Conservation (phyloP, 2,113 vertebrate species). For the Crotalus helleri region DNA sequence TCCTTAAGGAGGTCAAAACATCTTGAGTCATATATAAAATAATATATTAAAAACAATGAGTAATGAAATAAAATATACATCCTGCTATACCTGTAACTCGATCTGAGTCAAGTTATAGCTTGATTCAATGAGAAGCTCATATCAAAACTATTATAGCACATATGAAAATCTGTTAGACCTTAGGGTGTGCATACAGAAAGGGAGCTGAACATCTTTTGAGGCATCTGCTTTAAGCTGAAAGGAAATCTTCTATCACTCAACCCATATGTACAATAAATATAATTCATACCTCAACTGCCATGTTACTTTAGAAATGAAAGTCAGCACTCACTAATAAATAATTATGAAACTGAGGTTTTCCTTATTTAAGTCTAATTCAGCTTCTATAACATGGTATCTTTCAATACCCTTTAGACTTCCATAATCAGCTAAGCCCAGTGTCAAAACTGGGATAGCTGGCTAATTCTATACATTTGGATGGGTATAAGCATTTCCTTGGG, state of each 20-base stretch:
- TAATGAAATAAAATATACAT: not conserved
- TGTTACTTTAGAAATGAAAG: not conserved
- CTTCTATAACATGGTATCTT: not conserved
- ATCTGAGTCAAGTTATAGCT: not conserved
- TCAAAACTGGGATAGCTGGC: not conserved
- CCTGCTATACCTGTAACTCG: not conserved
- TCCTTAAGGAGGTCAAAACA: not conserved
- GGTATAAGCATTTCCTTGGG: not conserved
- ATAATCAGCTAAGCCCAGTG: not conserved
- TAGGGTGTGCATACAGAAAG: not conserved
- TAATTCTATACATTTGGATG: not conserved
- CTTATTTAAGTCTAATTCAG: not conserved
- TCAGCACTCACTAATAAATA: not conserved
- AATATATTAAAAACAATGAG: not conserved
- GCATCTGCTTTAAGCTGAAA: not conserved
- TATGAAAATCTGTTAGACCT: no score
- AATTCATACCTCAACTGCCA: not conserved
- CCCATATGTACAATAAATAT: not conserved
- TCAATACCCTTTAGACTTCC: not conserved
- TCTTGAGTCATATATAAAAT: not conserved
- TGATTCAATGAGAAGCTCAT: not conserved
- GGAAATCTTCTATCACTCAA: not conserved
- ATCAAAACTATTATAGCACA: not conserved
- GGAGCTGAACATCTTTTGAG: not conserved
- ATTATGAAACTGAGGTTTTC: no score